Evolutionary conservation across 1,140 invertebrate species (phyloP).

Genomic region (Gryllus bimaculatus): DNA sequence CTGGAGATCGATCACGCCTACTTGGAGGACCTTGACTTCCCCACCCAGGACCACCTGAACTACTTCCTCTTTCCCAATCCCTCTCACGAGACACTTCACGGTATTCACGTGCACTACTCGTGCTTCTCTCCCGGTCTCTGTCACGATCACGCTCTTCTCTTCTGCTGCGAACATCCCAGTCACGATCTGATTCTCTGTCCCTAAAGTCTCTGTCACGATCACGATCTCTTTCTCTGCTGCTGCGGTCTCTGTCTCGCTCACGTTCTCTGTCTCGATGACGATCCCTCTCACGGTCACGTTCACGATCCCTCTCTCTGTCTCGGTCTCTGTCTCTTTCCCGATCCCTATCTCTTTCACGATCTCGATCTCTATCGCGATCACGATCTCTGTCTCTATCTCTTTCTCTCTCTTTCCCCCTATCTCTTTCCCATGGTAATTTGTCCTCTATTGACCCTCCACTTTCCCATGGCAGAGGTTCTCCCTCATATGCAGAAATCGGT

Average conservation of each 20-base stretch:
- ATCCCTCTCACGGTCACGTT: slow-evolving; percentile 35
- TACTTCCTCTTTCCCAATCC: slow-evolving; percentile 24
- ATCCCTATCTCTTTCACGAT: slow-evolving; percentile 37
- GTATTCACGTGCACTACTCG: slow-evolving; percentile 23
- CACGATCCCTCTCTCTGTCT: slow-evolving; percentile 34
- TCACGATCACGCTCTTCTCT: slow-evolving; percentile 33
- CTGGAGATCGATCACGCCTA: slow-evolving; percentile 8
- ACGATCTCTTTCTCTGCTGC: slow-evolving; percentile 33
- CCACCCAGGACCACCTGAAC: slow-evolving; percentile 11
- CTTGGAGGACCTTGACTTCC: slow-evolving; percentile 17
- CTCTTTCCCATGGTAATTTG: slow-evolving; percentile 26
- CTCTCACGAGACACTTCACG: slow-evolving; percentile 25
- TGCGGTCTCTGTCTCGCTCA: slow-evolving; percentile 23
- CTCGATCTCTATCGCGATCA: slow-evolving; percentile 29
- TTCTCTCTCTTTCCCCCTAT: slow-evolving; percentile 24
- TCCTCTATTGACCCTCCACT: slow-evolving; percentile 16
- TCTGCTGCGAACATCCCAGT: slow-evolving; percentile 27
- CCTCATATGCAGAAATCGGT: slow-evolving; percentile 26
- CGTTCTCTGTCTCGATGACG: slow-evolving; percentile 23
- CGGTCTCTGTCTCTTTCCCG: slow-evolving; percentile 38
- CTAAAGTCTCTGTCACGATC: slow-evolving; percentile 23
- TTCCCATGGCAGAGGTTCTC: slow-evolving; percentile 19
- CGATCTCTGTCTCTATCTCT: slow-evolving; percentile 28
- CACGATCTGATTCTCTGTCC: slow-evolving; percentile 23
- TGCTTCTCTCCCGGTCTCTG: slow-evolving; percentile 23